A percentile compares a stretch with the other conserved stretches of the same genome.
Evolutionary conservation across 2,113 vertebrate genomes (phyloP).

Genomic region (Catharus bicknelli): DNA sequence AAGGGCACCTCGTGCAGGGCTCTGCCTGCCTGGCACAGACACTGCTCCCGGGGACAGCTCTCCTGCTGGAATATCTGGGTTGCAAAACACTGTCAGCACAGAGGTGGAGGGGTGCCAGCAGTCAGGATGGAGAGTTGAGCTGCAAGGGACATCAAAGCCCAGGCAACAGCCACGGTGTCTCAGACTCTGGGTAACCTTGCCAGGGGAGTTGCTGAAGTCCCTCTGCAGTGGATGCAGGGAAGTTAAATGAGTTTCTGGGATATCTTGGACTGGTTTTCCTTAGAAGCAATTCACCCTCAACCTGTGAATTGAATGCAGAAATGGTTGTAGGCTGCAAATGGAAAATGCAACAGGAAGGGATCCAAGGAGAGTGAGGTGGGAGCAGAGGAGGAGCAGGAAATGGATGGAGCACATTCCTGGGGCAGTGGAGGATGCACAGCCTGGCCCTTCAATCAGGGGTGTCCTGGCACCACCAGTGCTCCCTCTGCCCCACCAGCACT

Average conservation of each 20-base stretch:
- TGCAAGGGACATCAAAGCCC: neutral
- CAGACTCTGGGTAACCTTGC: neutral
- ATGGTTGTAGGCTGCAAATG: neutral
- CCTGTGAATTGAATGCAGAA: neutral
- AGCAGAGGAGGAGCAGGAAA: neutral
- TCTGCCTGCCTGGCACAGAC: no score
- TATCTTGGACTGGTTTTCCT: neutral
- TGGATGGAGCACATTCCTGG: no score
- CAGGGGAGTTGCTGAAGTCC: neutral
- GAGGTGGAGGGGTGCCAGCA: neutral
- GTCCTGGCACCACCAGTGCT: neutral
- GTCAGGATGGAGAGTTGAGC: neutral
- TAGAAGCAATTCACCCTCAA: fast-evolving
- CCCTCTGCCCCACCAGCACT: neutral
- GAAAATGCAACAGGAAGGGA: neutral
- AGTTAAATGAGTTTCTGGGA: neutral
- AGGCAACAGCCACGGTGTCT: fast-evolving
- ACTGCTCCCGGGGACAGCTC: neutral
- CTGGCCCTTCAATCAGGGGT: fast-evolving
- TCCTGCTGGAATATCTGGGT: neutral
- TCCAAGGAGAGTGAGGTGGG: neutral
- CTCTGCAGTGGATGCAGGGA: neutral
- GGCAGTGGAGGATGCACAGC: fast-evolving
- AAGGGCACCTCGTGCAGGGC: neutral
- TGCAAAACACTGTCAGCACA: neutral